Conservation (phyloP, 1,140 invertebrate species). For the Drosophila sproati region DNA sequence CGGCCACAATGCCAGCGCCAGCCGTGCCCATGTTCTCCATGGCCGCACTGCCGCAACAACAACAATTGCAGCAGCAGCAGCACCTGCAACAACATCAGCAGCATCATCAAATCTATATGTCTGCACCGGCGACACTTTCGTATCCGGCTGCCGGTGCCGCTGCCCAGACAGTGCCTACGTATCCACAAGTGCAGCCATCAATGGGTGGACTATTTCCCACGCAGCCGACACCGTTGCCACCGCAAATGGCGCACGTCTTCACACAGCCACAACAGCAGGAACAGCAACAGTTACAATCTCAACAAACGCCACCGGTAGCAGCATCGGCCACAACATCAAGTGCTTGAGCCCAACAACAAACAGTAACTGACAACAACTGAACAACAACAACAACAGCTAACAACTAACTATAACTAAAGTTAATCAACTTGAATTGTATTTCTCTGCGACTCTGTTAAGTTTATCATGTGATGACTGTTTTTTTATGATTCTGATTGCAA, state of each 20-base stretch:
- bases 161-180: conserved; percentile 77
- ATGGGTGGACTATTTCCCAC: conserved; percentile 77
- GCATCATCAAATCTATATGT: conserved; percentile 74
- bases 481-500: conserved; percentile 36
- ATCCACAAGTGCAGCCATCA: conserved; percentile 80
- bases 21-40: conserved; percentile 43
- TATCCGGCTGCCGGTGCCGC: conserved; percentile 68
- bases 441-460: conserved; percentile 52
- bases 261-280: conserved; percentile 4
- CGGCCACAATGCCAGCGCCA: conserved; percentile 40
- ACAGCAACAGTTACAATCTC: conserved; percentile 1
- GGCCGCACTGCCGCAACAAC: conserved; percentile 44
- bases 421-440: conserved; percentile 24
- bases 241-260: conserved; percentile 75
- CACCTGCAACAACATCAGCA: conserved; percentile 20
- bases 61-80: not conserved
- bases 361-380: not conserved
- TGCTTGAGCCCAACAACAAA: conserved; percentile 24
- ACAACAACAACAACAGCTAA: not conserved
- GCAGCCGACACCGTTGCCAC: conserved; percentile 75
- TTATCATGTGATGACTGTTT: conserved; percentile 57
- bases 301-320: conserved; percentile 17
- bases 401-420: not conserved
- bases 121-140: conserved; percentile 69
- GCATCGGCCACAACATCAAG: conserved; percentile 14